These are phyloP conservation scores for Sternarchorhynchus goeldii DNA, from an alignment of 2,797 vertebrate genomes.

Conservation along the genomic window DNA sequence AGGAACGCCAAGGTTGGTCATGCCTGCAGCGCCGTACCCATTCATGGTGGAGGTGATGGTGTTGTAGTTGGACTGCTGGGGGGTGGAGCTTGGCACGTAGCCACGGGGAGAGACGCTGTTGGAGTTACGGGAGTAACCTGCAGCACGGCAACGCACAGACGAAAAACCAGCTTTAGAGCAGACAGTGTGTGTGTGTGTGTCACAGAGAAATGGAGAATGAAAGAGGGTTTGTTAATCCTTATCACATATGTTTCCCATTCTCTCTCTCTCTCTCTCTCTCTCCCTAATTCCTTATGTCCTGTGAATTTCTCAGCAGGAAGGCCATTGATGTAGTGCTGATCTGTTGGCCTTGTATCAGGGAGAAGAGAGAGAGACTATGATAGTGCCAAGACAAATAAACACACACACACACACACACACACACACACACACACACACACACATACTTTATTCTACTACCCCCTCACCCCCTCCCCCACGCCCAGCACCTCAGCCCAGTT, in stretches of 20 bases:
- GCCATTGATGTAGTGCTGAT: conserved; percentile 34
- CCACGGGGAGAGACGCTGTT: conserved; percentile 86
- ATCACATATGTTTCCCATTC: conserved; percentile 59
- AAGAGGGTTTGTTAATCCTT: conserved; percentile 28
- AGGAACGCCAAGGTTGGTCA: conserved; percentile 89
- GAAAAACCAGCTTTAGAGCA: conserved; percentile 1
- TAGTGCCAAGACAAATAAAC: conserved; percentile 31
- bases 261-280: conserved; percentile 36
- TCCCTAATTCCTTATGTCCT: conserved; percentile 63
- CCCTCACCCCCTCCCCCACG: too few relatives aligned
- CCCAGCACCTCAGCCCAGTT: too few relatives aligned
- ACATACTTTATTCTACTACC: neutral
- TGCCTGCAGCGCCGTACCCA: conserved; percentile 81
- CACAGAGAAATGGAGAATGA: conserved; percentile 2
- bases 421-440: conserved; percentile 16
- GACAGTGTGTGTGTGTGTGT: conserved; percentile 26
- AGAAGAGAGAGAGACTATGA: conserved; percentile 30
- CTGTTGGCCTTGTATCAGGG: conserved; percentile 54
- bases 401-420: conserved; percentile 38
- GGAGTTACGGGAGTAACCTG: conserved; percentile 89
- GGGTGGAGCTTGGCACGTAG: conserved; percentile 88
- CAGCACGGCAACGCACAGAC: neutral
- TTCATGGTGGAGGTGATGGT: conserved; percentile 86
- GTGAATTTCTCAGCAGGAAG: conserved; percentile 63
- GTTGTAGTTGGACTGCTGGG: conserved; percentile 90